A percentile compares a stretch with the other conserved stretches of the same genome.
These are phyloP conservation scores for Hypolimnas misippus DNA, from an alignment of 2,888 invertebrate species.

Conservation along the genomic window DNA sequence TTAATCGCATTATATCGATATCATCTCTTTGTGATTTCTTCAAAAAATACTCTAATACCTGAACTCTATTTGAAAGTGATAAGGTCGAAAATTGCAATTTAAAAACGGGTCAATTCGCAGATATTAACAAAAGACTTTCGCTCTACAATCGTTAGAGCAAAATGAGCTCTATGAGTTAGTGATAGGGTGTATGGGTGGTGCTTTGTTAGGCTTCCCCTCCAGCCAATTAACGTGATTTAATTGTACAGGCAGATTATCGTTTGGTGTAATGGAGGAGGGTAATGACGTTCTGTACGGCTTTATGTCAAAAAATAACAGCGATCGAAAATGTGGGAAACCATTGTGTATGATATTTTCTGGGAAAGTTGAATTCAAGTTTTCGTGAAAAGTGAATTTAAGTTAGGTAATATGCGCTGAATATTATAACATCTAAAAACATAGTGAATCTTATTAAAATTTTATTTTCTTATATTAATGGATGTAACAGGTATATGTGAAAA, in stretches of 20 bases:
- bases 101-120: slow-evolving; percentile 62
- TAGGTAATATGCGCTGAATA: too few species aligned
- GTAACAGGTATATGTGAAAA: too few species aligned
- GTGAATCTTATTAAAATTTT: too few species aligned
- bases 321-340: slow-evolving; percentile 12
- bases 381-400: neutral
- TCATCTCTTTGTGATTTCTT: slow-evolving; percentile 74
- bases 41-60: slow-evolving; percentile 41
- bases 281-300: slow-evolving; percentile 48
- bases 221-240: slow-evolving; percentile 82
- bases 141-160: slow-evolving; percentile 46
- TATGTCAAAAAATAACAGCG: slow-evolving; percentile 27
- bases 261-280: slow-evolving; percentile 75
- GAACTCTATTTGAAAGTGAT: slow-evolving; percentile 46
- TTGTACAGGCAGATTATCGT: slow-evolving; percentile 78
- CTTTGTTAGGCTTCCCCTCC: slow-evolving; percentile 57
- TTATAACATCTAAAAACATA: too few species aligned
- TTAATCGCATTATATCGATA: slow-evolving; percentile 79
- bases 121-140: slow-evolving; percentile 69
- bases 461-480: too few species aligned
- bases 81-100: slow-evolving; percentile 49
- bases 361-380: neutral
- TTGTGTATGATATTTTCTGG: too few species aligned
- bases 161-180: slow-evolving; percentile 49
- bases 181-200: slow-evolving; percentile 45